Evolutionary conservation across 2,113 vertebrate genomes (phyloP).

Genomic region (Calypte anna): DNA sequence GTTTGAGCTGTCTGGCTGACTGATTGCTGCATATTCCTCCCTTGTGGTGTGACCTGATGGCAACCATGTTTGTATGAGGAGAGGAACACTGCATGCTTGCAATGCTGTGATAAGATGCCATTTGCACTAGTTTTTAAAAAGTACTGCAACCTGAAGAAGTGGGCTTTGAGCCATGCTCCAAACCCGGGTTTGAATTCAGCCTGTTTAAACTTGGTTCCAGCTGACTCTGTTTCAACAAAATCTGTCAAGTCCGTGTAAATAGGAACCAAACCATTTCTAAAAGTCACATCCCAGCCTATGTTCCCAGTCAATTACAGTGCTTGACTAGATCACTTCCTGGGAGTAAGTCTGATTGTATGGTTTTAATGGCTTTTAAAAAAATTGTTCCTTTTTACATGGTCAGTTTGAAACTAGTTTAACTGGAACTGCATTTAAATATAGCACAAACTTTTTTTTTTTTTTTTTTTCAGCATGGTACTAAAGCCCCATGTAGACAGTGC

Average conservation of each 20-base stretch:
- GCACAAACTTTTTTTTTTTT: slow-evolving; percentile 16
- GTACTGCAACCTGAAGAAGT: slow-evolving; percentile 78
- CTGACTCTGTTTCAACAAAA: slow-evolving; percentile 40
- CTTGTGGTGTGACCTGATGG: slow-evolving; percentile 60
- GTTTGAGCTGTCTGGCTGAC: slow-evolving; percentile 61
- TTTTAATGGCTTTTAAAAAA: slow-evolving; percentile 36
- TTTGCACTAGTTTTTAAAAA: slow-evolving; percentile 82
- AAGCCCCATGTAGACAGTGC: slow-evolving; percentile 52
- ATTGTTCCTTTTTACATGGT: slow-evolving; percentile 22
- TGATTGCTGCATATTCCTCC: slow-evolving; percentile 68
- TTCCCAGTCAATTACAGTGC: not conserved
- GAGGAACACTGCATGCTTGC: slow-evolving; percentile 73
- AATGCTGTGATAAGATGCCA: slow-evolving; percentile 79
- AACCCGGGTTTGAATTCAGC: slow-evolving; percentile 24
- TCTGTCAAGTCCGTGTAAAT: not conserved
- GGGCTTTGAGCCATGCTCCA: slow-evolving; percentile 54
- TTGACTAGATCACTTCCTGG: not conserved
- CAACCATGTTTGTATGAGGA: slow-evolving; percentile 55
- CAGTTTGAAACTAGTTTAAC: slow-evolving; percentile 40
- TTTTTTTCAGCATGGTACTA: slow-evolving; percentile 53
- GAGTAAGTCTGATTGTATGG: not conserved
- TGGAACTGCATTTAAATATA: slow-evolving; percentile 49
- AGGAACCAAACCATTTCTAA: not conserved
- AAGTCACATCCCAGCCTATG: not conserved
- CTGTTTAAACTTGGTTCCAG: slow-evolving; percentile 50